A percentile compares a stretch with the other conserved stretches of the same genome.
phyloP scores from a whole-genome alignment of 53 echinoderm and acorn worm genomes.

The Actinopyga echinites region DNA sequence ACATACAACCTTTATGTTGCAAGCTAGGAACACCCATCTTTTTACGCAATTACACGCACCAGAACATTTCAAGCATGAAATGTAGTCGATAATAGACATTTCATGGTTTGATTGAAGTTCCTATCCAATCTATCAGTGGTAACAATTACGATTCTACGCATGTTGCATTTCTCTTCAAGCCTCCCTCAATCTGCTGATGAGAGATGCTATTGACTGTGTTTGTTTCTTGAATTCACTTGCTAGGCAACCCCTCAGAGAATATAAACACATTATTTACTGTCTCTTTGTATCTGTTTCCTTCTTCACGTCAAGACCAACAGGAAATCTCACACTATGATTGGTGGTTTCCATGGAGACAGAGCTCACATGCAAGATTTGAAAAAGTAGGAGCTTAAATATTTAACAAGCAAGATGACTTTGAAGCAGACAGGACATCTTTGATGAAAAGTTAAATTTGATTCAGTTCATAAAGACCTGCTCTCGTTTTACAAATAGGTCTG shows the following conservation, averaged over 20 bases:
- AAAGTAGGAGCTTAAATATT: neutral
- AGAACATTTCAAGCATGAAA: too few relatives aligned
- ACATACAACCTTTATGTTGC: too few relatives aligned
- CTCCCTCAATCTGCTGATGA: neutral
- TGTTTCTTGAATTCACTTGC: neutral
- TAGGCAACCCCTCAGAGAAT: constrained; percentile 8
- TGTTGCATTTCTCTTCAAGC: neutral
- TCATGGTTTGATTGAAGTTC: too few relatives aligned
- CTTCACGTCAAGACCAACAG: neutral
- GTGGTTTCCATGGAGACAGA: constrained; percentile 19
- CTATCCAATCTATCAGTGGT: too few relatives aligned
- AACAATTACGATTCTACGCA: too few relatives aligned
- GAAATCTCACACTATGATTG: constrained; percentile 13
- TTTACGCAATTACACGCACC: neutral
- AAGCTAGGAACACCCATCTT: too few relatives aligned
- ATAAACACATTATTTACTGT: constrained; percentile 8
- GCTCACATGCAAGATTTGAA: constrained; percentile 10
- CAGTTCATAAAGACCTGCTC: too few relatives aligned
- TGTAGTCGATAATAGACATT: too few relatives aligned
- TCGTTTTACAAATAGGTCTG: too few relatives aligned
- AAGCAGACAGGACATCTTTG: too few relatives aligned
- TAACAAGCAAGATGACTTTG: too few relatives aligned
- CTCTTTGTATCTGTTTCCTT: neutral
- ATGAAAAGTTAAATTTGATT: too few relatives aligned
- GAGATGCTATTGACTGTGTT: neutral